phyloP scores from a whole-genome alignment of 2,113 vertebrate genomes.

The Phocoena sinus region DNA sequence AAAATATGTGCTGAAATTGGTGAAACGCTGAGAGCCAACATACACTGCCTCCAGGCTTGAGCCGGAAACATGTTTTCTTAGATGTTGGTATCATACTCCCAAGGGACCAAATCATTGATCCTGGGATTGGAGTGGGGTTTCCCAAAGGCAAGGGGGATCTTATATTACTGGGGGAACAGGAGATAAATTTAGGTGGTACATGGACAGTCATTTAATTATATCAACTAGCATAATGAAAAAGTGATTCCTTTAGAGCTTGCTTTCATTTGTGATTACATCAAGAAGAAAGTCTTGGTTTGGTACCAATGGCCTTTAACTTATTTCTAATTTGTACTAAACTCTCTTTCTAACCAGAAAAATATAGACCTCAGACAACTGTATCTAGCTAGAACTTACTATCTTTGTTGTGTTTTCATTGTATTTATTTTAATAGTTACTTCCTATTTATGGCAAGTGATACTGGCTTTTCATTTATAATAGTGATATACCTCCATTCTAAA shows the following conservation, averaged over 20 bases:
- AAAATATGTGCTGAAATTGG: not conserved
- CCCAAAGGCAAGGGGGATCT: not conserved
- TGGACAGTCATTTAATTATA: not conserved
- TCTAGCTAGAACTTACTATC: not conserved
- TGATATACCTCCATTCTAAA: not conserved
- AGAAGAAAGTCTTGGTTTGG: not conserved
- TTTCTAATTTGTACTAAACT: not conserved
- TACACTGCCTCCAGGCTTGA: not conserved
- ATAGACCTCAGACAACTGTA: not conserved
- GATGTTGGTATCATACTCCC: not conserved
- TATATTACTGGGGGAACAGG: not conserved
- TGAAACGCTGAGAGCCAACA: not conserved
- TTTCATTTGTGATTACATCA: not conserved
- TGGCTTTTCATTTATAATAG: not conserved
- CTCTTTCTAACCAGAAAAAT: conserved; percentile 7
- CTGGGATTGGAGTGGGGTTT: not conserved
- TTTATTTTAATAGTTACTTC: not conserved
- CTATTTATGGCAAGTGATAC: not conserved
- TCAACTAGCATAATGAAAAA: not conserved
- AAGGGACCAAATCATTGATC: not conserved
- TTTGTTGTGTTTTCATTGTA: not conserved
- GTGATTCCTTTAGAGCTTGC: not conserved
- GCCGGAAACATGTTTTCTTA: not conserved
- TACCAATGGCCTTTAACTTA: not conserved
- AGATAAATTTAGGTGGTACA: not conserved